Base-by-base conservation (phyloP, 2,113 vertebrate genomes). In the Oncorhynchus clarkii region DNA sequence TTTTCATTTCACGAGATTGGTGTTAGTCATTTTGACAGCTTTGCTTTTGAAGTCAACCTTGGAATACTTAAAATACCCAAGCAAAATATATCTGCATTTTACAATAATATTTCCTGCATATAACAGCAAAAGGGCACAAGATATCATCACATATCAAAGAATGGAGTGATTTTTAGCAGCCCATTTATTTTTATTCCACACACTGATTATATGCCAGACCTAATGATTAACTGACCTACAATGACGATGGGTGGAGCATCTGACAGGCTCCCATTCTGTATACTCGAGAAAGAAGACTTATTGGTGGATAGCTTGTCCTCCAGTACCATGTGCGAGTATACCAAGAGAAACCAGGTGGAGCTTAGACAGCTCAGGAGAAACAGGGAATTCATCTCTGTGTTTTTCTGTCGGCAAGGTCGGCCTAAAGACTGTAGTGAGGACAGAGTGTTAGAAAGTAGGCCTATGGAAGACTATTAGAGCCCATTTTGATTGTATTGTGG, bases 321-420 rank as follows among this genome's bases (percentile, higher is more conserved):
- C 0, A 82, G 84, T 22, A 91, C 73, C 87, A 93, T 91, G 87
- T 93, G 88, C 70, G 88, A 80, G 0, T 85, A 83, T 45, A 86
- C 70, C 0, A 85, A 72, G 45, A 86, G 68, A 78, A 76, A 84
- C 3, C 89, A 73, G 12, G 84, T 82, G 0, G 71, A 82, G 13
- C 80, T 70, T 7, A 91, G 64, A 73, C 86, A 92, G 76, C 84
- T 75, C 3, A 92, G 88, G 82, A 92, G 39, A 78, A 88, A 67
- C 60, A 49, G 39, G 39, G 81, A 12, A 0, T 80, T 84, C 93
- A 93, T 93, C 78, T 80, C 89, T 11, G 14, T 22, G 59, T 1
- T 22, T 22, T 62, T 24, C 59, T 62, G 59, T 62, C n/a, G 7
- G 8, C n/a, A 62, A 62, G 51, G 14, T 22, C 13, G 59, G 59